Evolutionary conservation across 2,113 vertebrate genomes (phyloP).

Genomic region (Calidris pygmaea): DNA sequence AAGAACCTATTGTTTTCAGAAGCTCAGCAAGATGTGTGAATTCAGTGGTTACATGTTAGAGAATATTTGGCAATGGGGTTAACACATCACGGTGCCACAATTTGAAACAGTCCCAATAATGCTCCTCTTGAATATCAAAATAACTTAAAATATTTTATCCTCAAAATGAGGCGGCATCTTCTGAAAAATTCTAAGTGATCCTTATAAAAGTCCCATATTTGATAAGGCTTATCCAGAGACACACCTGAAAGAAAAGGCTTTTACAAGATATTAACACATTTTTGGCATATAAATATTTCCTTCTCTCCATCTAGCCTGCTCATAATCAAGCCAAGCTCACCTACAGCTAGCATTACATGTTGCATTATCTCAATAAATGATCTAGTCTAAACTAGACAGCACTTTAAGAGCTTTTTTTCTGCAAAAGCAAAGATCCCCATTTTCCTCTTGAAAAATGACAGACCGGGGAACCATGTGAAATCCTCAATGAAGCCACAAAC

Average conservation of each 20-base stretch:
- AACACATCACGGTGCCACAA: constrained; percentile 85
- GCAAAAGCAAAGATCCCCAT: constrained; percentile 78
- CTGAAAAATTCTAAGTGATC: constrained; percentile 89
- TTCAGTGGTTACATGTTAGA: constrained; percentile 84
- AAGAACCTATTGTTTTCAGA: constrained; percentile 86
- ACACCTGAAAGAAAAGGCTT: constrained; percentile 96
- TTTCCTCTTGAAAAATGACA: constrained; percentile 83
- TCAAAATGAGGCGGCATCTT: constrained; percentile 90
- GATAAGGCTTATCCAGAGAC: constrained; percentile 88
- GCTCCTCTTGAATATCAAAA: constrained; percentile 90
- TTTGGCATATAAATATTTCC: constrained; percentile 78
- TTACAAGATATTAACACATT: constrained; percentile 89
- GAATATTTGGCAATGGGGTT: constrained; percentile 83
- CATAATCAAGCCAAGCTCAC: constrained; percentile 73
- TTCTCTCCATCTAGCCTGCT: constrained; percentile 77
- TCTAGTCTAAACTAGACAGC: constrained; percentile 73
- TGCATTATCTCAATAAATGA: constrained; percentile 63
- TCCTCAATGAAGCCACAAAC: constrained; percentile 91
- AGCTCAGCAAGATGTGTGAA: constrained; percentile 85
- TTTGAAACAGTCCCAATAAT: constrained; percentile 87
- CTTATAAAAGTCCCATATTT: constrained; percentile 91
- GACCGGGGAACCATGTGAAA: constrained; percentile 81
- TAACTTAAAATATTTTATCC: constrained; percentile 87
- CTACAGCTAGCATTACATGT: constrained; percentile 66
- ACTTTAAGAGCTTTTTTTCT: constrained; percentile 67